A percentile compares a stretch with the other conserved stretches of the same genome.
Conservation (phyloP, 2,797 vertebrate genomes). For the Sebastes goodei region DNA sequence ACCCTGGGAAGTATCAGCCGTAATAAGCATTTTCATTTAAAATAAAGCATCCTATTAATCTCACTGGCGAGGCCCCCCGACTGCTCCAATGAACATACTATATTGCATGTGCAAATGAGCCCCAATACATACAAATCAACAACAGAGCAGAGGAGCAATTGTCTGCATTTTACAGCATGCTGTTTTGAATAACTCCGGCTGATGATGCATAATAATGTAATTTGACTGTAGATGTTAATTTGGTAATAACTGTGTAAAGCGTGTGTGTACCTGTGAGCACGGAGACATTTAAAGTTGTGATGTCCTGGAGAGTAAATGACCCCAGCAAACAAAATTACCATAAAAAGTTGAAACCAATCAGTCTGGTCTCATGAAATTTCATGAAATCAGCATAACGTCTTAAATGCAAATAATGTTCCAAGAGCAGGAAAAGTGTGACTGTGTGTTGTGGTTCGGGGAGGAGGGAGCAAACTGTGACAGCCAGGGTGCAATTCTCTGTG, state of each 20-base stretch:
- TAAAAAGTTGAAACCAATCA: neutral
- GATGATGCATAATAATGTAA: slow-evolving; percentile 23
- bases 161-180: slow-evolving; percentile 4
- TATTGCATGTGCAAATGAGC: slow-evolving; percentile 69
- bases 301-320: neutral
- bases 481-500: neutral
- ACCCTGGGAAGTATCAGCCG: slow-evolving; percentile 59
- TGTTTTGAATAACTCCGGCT: slow-evolving; percentile 21
- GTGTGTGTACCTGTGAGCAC: neutral
- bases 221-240: slow-evolving; percentile 10
- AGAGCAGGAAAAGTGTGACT: neutral
- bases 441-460: neutral
- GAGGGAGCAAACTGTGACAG: neutral
- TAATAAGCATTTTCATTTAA: slow-evolving; percentile 79
- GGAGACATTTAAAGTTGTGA: neutral
- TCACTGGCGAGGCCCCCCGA: slow-evolving; percentile 41
- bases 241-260: neutral
- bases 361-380: neutral
- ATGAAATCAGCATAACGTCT: neutral
- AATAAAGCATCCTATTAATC: slow-evolving; percentile 78
- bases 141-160: neutral
- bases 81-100: slow-evolving; percentile 54
- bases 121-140: neutral
- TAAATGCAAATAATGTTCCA: neutral
- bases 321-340: neutral